A percentile compares a stretch with the other conserved stretches of the same genome.
These are phyloP conservation scores for Agrilus planipennis DNA, from an alignment of 1,140 invertebrate genomes.

Conservation along the genomic window DNA sequence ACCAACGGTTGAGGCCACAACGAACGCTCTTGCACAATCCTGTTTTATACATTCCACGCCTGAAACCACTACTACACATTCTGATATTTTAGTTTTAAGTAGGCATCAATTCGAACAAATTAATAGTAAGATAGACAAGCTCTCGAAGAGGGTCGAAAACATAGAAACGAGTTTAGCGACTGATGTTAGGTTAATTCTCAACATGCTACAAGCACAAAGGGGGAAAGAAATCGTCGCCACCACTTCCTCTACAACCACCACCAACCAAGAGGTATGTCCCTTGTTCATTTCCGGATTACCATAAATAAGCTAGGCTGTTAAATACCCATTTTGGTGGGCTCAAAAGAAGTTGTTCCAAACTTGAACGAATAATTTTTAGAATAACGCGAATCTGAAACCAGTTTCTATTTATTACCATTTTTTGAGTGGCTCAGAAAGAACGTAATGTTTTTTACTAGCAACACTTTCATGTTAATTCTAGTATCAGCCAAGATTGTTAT, in stretches of 20 bases:
- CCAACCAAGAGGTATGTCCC: constrained; percentile 18
- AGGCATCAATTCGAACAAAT: constrained; percentile 38
- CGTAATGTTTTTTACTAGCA: too few species aligned
- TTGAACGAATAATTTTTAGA: too few species aligned
- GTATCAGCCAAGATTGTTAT: too few species aligned
- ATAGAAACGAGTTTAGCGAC: constrained; percentile 52
- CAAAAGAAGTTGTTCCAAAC: too few species aligned
- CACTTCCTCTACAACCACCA: too few species aligned
- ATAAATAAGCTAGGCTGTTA: too few species aligned
- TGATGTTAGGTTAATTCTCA: constrained; percentile 54
- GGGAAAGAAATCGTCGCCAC: background rate
- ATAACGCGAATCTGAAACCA: too few species aligned
- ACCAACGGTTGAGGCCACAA: constrained; percentile 2
- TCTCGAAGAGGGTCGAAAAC: constrained; percentile 46
- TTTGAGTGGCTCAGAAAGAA: too few species aligned
- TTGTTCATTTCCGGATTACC: too few species aligned
- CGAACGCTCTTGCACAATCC: constrained; percentile 9
- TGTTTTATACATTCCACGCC: constrained; percentile 29
- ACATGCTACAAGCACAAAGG: constrained; percentile 46
- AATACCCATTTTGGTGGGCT: too few species aligned
- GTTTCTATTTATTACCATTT: too few species aligned
- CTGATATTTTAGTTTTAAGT: constrained; percentile 27
- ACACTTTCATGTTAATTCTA: too few species aligned
- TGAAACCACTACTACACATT: constrained; percentile 21
- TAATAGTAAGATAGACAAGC: constrained; percentile 48